Evolutionary conservation across 2,797 vertebrate genomes (phyloP).

Genomic region (Luscinia megarhynchos): DNA sequence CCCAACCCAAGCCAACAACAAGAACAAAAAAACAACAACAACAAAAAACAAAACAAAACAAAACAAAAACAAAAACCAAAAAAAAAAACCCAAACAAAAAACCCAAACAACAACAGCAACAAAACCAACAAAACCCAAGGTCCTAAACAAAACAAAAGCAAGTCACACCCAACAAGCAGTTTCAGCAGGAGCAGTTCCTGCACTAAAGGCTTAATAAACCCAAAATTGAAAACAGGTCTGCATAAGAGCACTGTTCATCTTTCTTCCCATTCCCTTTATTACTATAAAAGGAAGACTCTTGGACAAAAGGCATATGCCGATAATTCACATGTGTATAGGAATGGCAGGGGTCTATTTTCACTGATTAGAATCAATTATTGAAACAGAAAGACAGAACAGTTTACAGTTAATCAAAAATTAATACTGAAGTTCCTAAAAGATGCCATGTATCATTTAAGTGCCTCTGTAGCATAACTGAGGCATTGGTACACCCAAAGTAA

Average conservation of each 20-base stretch:
- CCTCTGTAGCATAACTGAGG: background rate
- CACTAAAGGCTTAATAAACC: background rate
- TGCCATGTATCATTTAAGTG: background rate
- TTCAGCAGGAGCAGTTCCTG: background rate
- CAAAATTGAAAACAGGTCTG: background rate
- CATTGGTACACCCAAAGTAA: background rate
- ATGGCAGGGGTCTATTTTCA: background rate
- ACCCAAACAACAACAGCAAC: no score
- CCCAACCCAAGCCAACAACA: background rate
- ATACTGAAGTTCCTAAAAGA: background rate
- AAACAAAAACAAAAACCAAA: no score
- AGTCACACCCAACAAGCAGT: accelerated
- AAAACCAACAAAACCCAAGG: background rate
- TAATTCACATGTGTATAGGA: background rate
- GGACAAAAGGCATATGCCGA: background rate
- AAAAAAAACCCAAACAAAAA: no score
- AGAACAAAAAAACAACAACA: no score
- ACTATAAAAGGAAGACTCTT: background rate
- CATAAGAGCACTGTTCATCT: background rate
- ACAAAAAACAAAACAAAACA: no score
- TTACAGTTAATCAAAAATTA: background rate
- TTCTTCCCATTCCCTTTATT: background rate
- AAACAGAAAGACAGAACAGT: background rate
- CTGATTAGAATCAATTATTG: background rate
- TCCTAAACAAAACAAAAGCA: accelerated